Evolutionary conservation across 2,888 invertebrate genomes (phyloP).

Genomic region (Nycteola revayana): DNA sequence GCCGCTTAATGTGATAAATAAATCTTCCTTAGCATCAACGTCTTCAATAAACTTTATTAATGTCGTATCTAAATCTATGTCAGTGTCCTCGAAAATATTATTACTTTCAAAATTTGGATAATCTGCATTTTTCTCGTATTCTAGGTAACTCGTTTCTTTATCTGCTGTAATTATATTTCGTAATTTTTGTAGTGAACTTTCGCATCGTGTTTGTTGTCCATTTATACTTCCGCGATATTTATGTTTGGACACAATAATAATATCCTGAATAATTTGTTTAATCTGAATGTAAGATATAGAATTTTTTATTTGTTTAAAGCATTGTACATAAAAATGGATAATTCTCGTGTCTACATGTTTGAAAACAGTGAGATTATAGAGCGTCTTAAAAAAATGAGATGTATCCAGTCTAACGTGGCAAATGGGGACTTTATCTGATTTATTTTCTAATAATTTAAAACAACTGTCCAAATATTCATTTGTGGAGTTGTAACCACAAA

Average conservation of each 20-base stretch:
- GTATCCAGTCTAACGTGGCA: constrained; percentile 10
- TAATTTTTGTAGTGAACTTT: constrained; percentile 3
- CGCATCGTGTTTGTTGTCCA: constrained; percentile 6
- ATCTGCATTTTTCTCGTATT: constrained; percentile 6
- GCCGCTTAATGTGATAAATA: constrained; percentile 5
- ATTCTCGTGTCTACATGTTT: constrained; percentile 9
- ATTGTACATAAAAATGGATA: constrained; percentile 8
- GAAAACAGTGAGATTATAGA: constrained; percentile 5
- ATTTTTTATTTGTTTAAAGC: constrained; percentile 7
- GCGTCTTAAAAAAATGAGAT: constrained; percentile 6
- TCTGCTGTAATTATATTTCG: constrained; percentile 4
- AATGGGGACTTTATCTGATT: neutral
- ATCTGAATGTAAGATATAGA: constrained; percentile 2
- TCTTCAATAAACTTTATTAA: constrained; percentile 7
- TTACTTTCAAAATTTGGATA: constrained; percentile 6
- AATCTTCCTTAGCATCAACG: constrained; percentile 7
- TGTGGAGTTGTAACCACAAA: constrained; percentile 6
- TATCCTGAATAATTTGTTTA: constrained; percentile 3
- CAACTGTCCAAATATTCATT: constrained; percentile 7
- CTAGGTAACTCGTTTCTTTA: constrained; percentile 5
- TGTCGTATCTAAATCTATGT: constrained; percentile 5
- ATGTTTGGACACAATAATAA: constrained; percentile 3
- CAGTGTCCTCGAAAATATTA: constrained; percentile 5
- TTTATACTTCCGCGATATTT: constrained; percentile 5
- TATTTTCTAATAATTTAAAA: constrained; percentile 9